Evolutionary conservation across 2,888 invertebrate genomes (phyloP), one percentile per base, ranked within the genome.

Genomic region (Andrena haemorrhoa): DNA sequence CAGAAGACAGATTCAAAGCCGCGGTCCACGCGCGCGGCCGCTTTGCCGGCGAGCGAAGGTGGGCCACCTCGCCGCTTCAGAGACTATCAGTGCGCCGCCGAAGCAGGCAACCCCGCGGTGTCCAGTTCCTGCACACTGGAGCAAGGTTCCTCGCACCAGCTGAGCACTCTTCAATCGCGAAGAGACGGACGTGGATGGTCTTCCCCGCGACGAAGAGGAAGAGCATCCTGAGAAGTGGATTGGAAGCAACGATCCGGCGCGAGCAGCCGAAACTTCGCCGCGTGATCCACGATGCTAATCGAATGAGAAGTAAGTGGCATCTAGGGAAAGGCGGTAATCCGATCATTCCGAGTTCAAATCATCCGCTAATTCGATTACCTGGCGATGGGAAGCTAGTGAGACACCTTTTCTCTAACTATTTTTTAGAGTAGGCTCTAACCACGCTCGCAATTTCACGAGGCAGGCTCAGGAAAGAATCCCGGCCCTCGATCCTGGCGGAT

Each of bases 401-500:
- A 60, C 2, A 26, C n/a, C 26, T 35, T 35, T 6, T 2, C 8
- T 33, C 29, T 16, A 20, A 61, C 4, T 61, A 16, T 41, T 16
- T 51, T 10, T 7, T 41, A 41, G 68, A 76, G 33, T 35, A 26
- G 8, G n/a, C 23, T 60, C 35, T 10, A 20, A 16, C 51, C 7
- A 33, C 31, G 31, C 51, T 33, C 8, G 23, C 23, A 10, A 47
- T 61, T 60, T 41, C 35, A 35, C n/a, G 29, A 12, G 16, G 0
- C 26, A 53, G 33, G 10, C 23, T 26, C 10, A 7, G 4, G 12
- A 20, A 10, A 58, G 73, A 64, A 35, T 65, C 23, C 63, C 49
- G 47, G 26, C 65, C 65, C 66, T 79, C 65, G 70, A 65, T 26
- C 35, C 26, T n/a, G 26, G 49, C 26, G 63, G 71, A 73, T 64